Conservation (phyloP, 2,797 vertebrate species). For the Acrossocheilus wenchowensis region DNA sequence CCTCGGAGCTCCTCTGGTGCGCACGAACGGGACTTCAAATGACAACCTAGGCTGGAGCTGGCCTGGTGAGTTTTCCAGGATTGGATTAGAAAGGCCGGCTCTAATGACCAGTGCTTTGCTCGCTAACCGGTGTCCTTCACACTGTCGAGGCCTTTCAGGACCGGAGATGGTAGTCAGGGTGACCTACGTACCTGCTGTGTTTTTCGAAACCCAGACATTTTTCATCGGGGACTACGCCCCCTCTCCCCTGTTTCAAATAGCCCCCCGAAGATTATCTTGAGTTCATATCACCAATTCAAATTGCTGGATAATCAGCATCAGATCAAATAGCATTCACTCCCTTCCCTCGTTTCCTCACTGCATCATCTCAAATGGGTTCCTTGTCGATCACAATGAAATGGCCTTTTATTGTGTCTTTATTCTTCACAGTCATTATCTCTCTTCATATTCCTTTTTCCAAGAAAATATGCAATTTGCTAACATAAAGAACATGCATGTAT, state of each 20-base stretch:
- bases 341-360: constrained; percentile 75
- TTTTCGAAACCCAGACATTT: constrained; percentile 58
- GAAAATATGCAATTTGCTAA: constrained; percentile 63
- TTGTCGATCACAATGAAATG: constrained; percentile 93
- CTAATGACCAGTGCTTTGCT: constrained; percentile 72
- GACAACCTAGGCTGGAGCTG: constrained; percentile 43
- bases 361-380: constrained; percentile 83
- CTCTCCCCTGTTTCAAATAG: constrained; percentile 70
- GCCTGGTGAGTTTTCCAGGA: constrained; percentile 45
- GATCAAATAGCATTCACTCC: constrained; percentile 88
- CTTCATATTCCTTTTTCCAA: constrained; percentile 48
- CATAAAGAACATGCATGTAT: constrained; percentile 38
- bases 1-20: constrained; percentile 45
- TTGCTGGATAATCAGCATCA: constrained; percentile 88
- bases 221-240: constrained; percentile 68
- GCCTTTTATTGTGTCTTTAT: constrained; percentile 78
- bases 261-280: constrained; percentile 78
- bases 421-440: constrained; percentile 64
- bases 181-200: constrained; percentile 75
- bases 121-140: constrained; percentile 65
- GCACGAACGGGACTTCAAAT: constrained; percentile 37
- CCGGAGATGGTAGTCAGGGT: constrained; percentile 76
- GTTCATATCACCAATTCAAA: constrained; percentile 88
- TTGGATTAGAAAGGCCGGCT: constrained; percentile 58
- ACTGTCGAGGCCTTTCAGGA: constrained; percentile 77